Percentiles rank a stretch among this genome's conserved stretches.
Conservation (phyloP, 2,113 vertebrate species). For the Labrus mixtus region DNA sequence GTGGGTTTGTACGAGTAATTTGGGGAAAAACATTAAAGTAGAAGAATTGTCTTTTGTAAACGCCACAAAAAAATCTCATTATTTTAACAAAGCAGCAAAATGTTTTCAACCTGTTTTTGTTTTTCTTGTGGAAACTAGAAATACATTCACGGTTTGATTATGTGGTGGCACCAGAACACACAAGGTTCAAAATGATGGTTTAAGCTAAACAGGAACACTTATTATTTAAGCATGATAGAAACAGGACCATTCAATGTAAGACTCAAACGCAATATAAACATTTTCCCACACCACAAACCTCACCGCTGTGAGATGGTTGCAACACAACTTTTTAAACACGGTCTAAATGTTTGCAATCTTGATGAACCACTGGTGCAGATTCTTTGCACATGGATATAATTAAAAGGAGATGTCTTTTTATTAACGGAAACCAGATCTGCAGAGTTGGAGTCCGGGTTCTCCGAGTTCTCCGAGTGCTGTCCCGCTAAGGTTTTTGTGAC, state of each 20-base stretch:
- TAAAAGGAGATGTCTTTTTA: not conserved
- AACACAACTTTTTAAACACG: not conserved
- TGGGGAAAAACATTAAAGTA: too few species aligned
- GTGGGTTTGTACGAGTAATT: too few species aligned
- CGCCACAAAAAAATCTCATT: too few species aligned
- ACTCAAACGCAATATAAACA: not conserved
- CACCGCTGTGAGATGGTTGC: not conserved
- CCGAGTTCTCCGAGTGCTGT: not conserved
- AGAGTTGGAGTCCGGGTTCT: not conserved
- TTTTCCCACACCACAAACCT: not conserved
- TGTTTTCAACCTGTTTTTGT: too few species aligned
- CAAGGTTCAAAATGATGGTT: not conserved
- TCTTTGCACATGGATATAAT: not conserved
- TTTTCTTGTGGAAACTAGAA: not conserved
- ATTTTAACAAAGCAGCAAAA: too few species aligned
- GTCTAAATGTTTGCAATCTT: not conserved
- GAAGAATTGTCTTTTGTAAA: not conserved
- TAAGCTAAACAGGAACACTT: not conserved
- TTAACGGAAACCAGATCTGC: not conserved
- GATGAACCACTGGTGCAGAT: not conserved
- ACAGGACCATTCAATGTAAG: not conserved
- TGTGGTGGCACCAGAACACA: too few species aligned
- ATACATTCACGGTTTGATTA: not conserved
- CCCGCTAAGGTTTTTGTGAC: slow-evolving; percentile 5
- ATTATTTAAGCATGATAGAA: not conserved